Base-by-base conservation (phyloP, 2,797 vertebrate genomes). In the Microcaecilia unicolor region DNA sequence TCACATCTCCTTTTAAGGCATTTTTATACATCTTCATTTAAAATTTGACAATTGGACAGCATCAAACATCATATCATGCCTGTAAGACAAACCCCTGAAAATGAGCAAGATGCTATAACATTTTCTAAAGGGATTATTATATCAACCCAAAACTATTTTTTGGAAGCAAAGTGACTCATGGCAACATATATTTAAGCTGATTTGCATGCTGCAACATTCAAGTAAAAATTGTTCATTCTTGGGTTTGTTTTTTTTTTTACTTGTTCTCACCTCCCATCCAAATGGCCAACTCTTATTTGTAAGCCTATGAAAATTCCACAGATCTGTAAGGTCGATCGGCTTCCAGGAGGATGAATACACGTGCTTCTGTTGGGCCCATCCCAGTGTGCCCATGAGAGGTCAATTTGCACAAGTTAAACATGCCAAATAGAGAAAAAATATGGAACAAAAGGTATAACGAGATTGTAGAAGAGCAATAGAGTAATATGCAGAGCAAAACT, bases 51-150 rank as follows among this genome's bases (percentile, higher is more conserved):
- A 70, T 80, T 75, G 68, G 62, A 56, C 67, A 61, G 74, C 63
- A 74, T 79, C 76, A 80, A 73, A 72, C 61, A 76, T 76, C 71
- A 76, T 78, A 80, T 70, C 78, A 69, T 67, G 65, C 69, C 71
- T 66, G 71, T 81, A 78, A 83, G 83, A 67, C 67, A 72, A 71
- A 64, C 44, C 42, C 38, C 52, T 53, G 75, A 70, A 64, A 76
- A 76, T 34, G 74, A 74, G 71, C 59, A 72, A 49, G 61, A 64
- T 55, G 70, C 59, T 62, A 58, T 80, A 76, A 76, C 72, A 73
- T 74, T 76, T 72, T 76, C 74, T 71, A 68, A 79, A 72, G 62
- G 68, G 69, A 71, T 69, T 69, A 59, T n/a, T n/a, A n/a, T n/a
- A n/a, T 72, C 59, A 4, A 58, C 75, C 79, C 74, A 79, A 76